phyloP scores from a whole-genome alignment of 2,888 invertebrate species.

The Sminthurides aquaticus region DNA sequence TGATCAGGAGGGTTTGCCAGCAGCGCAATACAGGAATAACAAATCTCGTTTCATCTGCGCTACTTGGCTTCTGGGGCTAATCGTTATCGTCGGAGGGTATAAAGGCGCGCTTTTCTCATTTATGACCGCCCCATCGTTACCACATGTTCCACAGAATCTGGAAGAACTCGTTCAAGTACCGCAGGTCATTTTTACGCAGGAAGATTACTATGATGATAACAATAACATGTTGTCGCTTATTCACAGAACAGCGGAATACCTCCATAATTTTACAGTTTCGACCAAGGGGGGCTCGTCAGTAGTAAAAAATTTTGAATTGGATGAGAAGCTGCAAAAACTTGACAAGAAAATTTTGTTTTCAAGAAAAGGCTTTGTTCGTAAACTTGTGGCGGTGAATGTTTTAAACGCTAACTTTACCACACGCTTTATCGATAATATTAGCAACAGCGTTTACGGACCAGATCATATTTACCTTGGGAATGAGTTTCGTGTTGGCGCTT shows the following conservation, averaged over 20 bases:
- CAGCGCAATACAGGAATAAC: neutral
- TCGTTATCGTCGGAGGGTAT: neutral
- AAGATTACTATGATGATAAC: neutral
- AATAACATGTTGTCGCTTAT: neutral
- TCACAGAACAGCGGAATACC: no score
- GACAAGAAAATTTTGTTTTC: no score
- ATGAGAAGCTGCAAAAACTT: no score
- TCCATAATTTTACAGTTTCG: no score
- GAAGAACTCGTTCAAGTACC: neutral
- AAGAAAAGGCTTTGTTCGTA: no score
- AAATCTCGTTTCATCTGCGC: neutral
- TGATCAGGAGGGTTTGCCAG: neutral
- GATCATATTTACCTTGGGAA: neutral
- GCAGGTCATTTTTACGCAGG: neutral
- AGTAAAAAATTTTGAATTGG: no score
- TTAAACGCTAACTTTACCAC: no score
- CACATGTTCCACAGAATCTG: neutral
- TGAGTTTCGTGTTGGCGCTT: neutral
- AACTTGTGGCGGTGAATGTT: no score
- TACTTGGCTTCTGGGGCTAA: neutral
- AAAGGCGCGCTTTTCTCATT: neutral
- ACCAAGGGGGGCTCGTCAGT: no score
- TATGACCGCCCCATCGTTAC: neutral
- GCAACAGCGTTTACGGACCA: neutral
- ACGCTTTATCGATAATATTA: no score